These are phyloP conservation scores for Sebastes trivittatus DNA, from an alignment of 2,797 vertebrate genomes.

Conservation along the genomic window DNA sequence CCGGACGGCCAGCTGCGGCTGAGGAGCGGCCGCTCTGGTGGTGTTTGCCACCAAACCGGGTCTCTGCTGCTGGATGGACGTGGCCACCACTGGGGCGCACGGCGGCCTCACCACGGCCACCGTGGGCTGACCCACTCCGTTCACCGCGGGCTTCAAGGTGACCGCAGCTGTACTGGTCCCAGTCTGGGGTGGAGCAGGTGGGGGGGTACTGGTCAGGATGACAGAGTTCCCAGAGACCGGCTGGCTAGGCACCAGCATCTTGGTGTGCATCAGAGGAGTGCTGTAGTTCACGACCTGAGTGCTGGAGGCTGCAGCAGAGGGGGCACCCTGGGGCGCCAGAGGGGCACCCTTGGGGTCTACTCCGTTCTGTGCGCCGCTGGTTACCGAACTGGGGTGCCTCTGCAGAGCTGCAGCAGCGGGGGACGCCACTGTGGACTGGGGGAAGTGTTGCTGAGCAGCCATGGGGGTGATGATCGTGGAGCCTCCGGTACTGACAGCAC, in stretches of 20 bases:
- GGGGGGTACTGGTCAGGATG: constrained; percentile 54
- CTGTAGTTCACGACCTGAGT: constrained; percentile 80
- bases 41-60: constrained; percentile 72
- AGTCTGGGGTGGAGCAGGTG: constrained; percentile 49
- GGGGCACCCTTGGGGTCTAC: constrained; percentile 76
- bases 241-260: constrained; percentile 74
- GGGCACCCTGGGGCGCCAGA: constrained; percentile 63
- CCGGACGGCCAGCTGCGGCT: constrained; percentile 84
- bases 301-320: constrained; percentile 56
- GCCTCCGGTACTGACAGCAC: constrained; percentile 44
- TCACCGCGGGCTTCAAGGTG: constrained; percentile 73
- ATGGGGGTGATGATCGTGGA: constrained; percentile 57
- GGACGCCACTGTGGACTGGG: constrained; percentile 60
- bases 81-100: constrained; percentile 47
- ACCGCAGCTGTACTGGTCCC: constrained; percentile 32
- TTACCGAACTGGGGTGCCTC: constrained; percentile 72
- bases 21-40: constrained; percentile 78
- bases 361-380: constrained; percentile 79
- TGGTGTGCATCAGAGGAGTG: constrained; percentile 72
- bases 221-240: constrained; percentile 51
- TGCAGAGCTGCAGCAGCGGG: constrained; percentile 68
- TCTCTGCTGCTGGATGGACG: constrained; percentile 79
- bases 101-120: constrained; percentile 71
- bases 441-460: constrained; percentile 43
- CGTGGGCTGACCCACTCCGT: constrained; percentile 68